Evolutionary conservation across 2,113 vertebrate genomes (phyloP).

Genomic region (Pimephales promelas): DNA sequence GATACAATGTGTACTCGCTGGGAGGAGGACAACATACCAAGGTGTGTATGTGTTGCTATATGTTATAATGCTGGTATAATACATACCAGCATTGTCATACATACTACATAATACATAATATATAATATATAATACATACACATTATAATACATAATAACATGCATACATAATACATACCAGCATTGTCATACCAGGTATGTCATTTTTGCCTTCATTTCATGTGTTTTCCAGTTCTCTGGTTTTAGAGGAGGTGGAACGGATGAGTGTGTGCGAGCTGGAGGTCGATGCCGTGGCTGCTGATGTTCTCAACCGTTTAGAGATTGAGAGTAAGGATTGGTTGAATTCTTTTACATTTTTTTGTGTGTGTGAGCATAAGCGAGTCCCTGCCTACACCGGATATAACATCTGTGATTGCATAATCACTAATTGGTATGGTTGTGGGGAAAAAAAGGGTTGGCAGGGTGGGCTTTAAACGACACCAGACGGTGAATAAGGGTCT

Average conservation of each 20-base stretch:
- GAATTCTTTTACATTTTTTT: not conserved
- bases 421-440: too few relatives aligned
- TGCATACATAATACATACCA: not conserved
- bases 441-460: too few relatives aligned
- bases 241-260: constrained; percentile 85
- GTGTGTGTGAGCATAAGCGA: not conserved
- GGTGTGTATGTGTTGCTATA: constrained; percentile 70
- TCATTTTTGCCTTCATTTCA: not conserved
- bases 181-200: not conserved
- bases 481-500: too few relatives aligned
- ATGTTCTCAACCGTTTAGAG: constrained; percentile 92
- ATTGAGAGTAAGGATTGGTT: constrained; percentile 84
- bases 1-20: constrained; percentile 64
- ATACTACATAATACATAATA: too few relatives aligned
- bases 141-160: too few relatives aligned
- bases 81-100: not conserved
- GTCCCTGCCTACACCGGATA: not conserved
- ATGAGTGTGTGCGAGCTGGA: constrained; percentile 98
- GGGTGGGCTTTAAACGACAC: too few relatives aligned
- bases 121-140: too few relatives aligned
- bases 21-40: constrained; percentile 14
- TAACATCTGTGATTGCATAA: not conserved
- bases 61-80: too few relatives aligned
- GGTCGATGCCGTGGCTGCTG: constrained; percentile 95
- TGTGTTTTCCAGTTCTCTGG: constrained; percentile 81